Evolutionary conservation across 1,140 invertebrate genomes (phyloP), one percentile per base, ranked within the genome.

Genomic region (Spodoptera frugiperda): DNA sequence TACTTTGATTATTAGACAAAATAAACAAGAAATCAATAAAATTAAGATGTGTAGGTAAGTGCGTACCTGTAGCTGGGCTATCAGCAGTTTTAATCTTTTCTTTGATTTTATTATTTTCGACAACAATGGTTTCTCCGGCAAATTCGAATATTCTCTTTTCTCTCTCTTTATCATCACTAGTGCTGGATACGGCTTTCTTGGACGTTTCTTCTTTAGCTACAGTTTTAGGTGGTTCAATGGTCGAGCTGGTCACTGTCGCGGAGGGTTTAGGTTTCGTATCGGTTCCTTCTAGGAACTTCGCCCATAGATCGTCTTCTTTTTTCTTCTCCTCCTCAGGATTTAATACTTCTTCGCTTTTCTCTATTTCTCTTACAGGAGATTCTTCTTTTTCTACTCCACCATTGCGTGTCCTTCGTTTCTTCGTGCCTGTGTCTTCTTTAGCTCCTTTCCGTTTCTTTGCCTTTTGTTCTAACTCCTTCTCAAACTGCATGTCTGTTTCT

Each of bases 271-370:
- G 87, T 87, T 94, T 94, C 78, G 94, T 94, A 87, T 95, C 95
- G 72, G 96, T 96, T 85, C 96, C 96, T 85, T 95, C 96, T 85
- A 97, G 95, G 85, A 97, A 97, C 88, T 96, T 96, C 9, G 96
- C 96, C 97, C 96, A 97, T 1, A 97, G 87, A 78, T 96, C 95
- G 86, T 97, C 96, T 72, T 96, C 95, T 83, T 94, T 94, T 79
- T 96, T 95, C 82, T 97, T 97, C 79, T 96, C 95, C 59, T 95
- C 95, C 84, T 96, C 95, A 63, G 94, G 92, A 55, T 95, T 94
- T 2, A 44, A 5, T 67, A 48, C 46, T 44, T 76, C 77, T 79
- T 70, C 53, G 14, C 61, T 53, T 76, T 90, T 85, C 39, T 88
- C 86, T 70, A 87, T 79, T 76, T 84, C 78, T 68, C 85, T 73